Evolutionary conservation across 2,797 vertebrate genomes (phyloP).

Genomic region (Cacajao melanocephalus): DNA sequence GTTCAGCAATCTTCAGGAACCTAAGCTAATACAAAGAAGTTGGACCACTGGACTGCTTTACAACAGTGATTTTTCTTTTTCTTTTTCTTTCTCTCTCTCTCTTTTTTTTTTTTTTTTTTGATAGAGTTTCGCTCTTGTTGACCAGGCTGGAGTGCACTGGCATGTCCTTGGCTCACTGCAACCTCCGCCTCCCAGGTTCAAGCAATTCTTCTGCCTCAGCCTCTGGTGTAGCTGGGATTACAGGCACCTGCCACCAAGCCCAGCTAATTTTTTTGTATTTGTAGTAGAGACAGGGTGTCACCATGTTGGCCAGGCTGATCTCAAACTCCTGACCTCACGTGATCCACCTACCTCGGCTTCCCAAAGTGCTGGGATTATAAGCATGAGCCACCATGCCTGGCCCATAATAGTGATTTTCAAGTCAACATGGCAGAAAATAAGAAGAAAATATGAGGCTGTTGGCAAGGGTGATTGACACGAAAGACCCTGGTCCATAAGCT

Average conservation of each 20-base stretch:
- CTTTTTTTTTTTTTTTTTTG: neutral
- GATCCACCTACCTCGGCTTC: neutral
- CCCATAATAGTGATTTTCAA: neutral
- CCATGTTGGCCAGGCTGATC: neutral
- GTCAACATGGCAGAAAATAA: neutral
- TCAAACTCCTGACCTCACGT: neutral
- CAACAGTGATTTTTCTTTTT: neutral
- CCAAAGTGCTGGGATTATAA: neutral
- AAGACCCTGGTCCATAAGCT: neutral
- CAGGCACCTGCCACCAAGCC: rapidly evolving
- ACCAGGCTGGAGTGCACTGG: neutral
- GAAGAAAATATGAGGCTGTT: neutral
- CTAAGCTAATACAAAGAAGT: neutral
- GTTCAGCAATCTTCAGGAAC: neutral
- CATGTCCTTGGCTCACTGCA: neutral
- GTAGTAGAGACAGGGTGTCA: neutral
- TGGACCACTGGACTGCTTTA: neutral
- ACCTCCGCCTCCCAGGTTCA: neutral
- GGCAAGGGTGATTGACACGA: neutral
- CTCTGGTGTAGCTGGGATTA: neutral
- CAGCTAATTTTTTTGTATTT: neutral
- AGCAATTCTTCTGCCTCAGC: neutral
- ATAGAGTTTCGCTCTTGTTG: neutral
- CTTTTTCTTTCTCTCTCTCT: neutral
- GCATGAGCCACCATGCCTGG: rapidly evolving